These are phyloP conservation scores for Dicrurus megarhynchus DNA, from an alignment of 2,113 vertebrate genomes.

Conservation along the genomic window DNA sequence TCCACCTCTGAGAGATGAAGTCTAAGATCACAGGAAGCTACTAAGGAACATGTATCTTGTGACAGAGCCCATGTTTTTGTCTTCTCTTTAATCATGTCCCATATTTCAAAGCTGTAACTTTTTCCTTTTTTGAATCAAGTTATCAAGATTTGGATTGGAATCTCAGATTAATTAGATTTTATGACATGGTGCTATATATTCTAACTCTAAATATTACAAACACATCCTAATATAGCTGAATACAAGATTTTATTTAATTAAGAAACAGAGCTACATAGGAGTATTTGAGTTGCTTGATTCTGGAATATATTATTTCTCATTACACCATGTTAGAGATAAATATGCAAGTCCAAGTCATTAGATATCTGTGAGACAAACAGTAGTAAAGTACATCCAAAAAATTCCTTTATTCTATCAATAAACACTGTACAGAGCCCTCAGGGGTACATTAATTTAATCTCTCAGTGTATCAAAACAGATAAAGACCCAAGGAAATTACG, in stretches of 20 bases:
- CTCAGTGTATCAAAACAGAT: not conserved
- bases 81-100: not conserved
- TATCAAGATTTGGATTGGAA: not conserved
- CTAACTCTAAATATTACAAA: not conserved
- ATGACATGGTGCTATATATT: not conserved
- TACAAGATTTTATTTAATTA: not conserved
- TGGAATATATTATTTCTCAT: not conserved
- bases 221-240: not conserved
- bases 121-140: not conserved
- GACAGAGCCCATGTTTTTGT: not conserved
- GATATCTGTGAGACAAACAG: not conserved
- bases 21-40: not conserved
- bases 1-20: not conserved
- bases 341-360: not conserved
- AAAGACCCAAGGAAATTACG: not conserved
- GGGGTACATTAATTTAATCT: not conserved
- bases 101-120: not conserved
- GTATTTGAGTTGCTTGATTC: not conserved
- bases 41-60: not conserved
- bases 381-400: not conserved
- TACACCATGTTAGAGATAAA: not conserved
- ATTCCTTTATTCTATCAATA: not conserved
- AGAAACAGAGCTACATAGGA: not conserved
- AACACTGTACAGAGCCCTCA: not conserved
- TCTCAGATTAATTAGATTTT: not conserved